Evolutionary conservation across 2,113 vertebrate genomes (phyloP).

Genomic region (Heteronetta atricapilla): DNA sequence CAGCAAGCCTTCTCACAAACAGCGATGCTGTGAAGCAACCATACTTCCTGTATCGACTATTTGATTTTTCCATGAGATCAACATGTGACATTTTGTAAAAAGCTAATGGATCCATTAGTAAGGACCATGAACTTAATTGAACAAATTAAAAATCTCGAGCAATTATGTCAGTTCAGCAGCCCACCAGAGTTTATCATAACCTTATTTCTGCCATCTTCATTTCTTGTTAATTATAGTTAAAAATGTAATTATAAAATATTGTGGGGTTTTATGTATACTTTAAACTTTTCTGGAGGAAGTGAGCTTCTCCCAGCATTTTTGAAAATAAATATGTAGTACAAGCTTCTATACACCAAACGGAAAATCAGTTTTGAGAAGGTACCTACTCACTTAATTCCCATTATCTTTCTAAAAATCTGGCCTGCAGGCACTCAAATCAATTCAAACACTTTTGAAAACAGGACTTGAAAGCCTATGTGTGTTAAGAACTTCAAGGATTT

Average conservation of each 20-base stretch:
- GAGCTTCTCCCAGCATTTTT: background rate
- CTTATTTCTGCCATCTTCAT: background rate
- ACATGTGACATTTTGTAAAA: background rate
- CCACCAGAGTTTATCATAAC: background rate
- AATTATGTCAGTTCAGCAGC: background rate
- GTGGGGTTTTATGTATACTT: background rate
- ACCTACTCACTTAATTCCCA: background rate
- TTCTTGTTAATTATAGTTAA: background rate
- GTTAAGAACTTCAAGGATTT: background rate
- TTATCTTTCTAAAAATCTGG: background rate
- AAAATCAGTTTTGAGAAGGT: background rate
- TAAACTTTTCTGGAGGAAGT: background rate
- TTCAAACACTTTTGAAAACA: background rate
- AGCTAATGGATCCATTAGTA: conserved; percentile 11
- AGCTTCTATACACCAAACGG: background rate
- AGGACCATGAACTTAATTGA: background rate
- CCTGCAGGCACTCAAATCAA: background rate
- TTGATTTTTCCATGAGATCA: conserved; percentile 33
- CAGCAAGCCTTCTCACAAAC: background rate
- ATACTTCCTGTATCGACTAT: background rate
- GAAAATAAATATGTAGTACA: background rate
- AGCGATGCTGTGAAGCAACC: background rate
- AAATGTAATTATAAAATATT: background rate
- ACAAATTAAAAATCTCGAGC: conserved; percentile 19
- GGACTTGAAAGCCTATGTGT: background rate